Evolutionary conservation across 2,113 vertebrate genomes (phyloP), one percentile per base, ranked within the genome.

Genomic region (Thalassoma bifasciatum): DNA sequence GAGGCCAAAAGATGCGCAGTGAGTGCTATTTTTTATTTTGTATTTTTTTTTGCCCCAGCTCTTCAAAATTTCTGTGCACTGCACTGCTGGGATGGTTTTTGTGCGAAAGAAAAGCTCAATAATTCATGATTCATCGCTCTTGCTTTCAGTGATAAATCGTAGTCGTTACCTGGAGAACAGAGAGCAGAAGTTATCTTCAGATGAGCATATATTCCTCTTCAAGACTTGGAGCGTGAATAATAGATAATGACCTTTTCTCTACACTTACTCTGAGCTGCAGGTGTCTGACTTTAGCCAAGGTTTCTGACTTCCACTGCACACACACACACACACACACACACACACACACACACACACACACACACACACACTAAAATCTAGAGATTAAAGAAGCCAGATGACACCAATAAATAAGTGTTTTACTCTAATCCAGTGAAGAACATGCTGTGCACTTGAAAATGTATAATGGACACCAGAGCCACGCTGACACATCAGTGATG

Each of bases 71-170:
- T n/a, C n/a, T n/a, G n/a, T n/a, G n/a, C n/a, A n/a, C n/a, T n/a
- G n/a, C n/a, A n/a, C n/a, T n/a, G n/a, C n/a, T n/a, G 24, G 69
- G 42, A 70, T 22, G 63, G 23, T 66, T 75, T 66, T 36, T 50
- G 26, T 42, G 21, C 54, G 53, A 64, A 69, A 57, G 47, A 81
- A 69, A 61, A 61, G 53, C 67, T 84, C 9, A 67, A 66, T 77
- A 66, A 79, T 85, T 76, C 24, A 70, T 60, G 58, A 26, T 59
- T 72, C 38, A 14, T 61, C 50, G 63, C 62, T 44, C 47, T 8
- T 49, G 60, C 37, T 79, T 77, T 73, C n/a, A 79, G 72, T 84
- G 76, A 86, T 87, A 67, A 85, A 88, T 89, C 26, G 12, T 68
- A 84, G 75, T 71, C 66, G 66, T 74, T 75, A 80, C 71, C 68